These are phyloP conservation scores for Argya squamiceps DNA, from an alignment of 2,797 vertebrate species.

Conservation along the genomic window DNA sequence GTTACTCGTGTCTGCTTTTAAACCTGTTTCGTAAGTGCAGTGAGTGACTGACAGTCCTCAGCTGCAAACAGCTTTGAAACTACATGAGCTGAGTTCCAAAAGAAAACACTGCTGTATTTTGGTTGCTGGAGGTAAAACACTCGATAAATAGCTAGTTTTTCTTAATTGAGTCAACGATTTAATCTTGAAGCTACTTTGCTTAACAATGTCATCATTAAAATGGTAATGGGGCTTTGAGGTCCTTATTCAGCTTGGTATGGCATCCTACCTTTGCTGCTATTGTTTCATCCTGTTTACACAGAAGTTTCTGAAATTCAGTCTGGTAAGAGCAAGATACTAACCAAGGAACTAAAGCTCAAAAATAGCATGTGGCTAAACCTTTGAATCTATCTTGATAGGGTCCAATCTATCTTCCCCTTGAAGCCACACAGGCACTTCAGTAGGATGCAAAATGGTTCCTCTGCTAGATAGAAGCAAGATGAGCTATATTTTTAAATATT, in stretches of 20 bases:
- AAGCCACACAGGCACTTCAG: neutral
- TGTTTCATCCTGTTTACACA: neutral
- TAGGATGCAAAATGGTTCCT: neutral
- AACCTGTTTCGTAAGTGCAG: conserved; percentile 71
- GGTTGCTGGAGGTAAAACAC: conserved; percentile 22
- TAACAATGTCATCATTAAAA: conserved; percentile 38
- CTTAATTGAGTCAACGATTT: conserved; percentile 29
- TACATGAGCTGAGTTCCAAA: neutral
- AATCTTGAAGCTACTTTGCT: conserved; percentile 26
- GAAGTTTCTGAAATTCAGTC: neutral
- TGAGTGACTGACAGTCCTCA: conserved; percentile 47
- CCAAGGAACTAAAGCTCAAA: neutral
- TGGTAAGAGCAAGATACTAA: neutral
- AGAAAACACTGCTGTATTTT: conserved; percentile 13
- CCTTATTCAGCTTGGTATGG: conserved; percentile 4
- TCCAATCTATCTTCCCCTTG: neutral
- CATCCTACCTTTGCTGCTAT: conserved; percentile 27
- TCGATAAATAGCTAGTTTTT: neutral
- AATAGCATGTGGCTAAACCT: neutral
- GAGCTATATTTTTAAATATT: neutral
- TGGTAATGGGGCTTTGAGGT: neutral
- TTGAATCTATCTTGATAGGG: neutral
- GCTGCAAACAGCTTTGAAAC: conserved; percentile 60
- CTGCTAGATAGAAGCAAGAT: neutral
- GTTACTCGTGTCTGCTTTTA: conserved; percentile 46